Evolutionary conservation across 2,797 vertebrate species (phyloP).

Genomic region (Paramormyrops hopkinsi): DNA sequence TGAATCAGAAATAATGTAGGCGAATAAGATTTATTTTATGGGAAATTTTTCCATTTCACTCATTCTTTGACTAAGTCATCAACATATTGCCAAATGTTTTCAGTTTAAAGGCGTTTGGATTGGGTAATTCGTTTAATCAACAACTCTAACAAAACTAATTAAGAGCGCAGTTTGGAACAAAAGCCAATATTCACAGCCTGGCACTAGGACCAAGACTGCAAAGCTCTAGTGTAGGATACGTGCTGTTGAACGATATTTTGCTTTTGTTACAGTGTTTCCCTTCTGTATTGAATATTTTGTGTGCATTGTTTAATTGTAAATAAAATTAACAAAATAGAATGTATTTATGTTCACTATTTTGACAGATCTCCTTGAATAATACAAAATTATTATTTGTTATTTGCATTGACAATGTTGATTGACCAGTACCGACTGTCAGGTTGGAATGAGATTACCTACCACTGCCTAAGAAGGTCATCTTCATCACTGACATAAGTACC

Average conservation of each 20-base stretch:
- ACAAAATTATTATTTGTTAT: not conserved
- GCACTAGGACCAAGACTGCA: not conserved
- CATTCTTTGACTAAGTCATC: not conserved
- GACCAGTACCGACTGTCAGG: not conserved
- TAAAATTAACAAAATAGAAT: not conserved
- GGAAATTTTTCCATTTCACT: not conserved
- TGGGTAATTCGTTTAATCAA: not conserved
- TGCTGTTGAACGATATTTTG: not conserved
- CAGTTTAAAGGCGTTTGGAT: not conserved
- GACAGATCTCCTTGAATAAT: not conserved
- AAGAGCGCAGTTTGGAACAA: not conserved
- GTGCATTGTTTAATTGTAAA: not conserved
- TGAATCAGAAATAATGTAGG: not conserved
- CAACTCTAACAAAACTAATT: conserved; percentile 4
- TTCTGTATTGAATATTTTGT: not conserved
- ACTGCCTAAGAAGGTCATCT: not conserved
- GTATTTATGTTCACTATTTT: not conserved
- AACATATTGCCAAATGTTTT: not conserved
- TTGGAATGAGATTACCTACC: not conserved
- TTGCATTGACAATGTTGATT: not conserved
- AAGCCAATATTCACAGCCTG: not conserved
- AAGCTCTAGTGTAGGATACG: not conserved
- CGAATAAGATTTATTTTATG: not conserved
- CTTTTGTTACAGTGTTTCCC: not conserved
- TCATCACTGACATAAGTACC: not conserved